Base-by-base conservation (phyloP, 2,797 vertebrate genomes). In the Numenius phaeopus region DNA sequence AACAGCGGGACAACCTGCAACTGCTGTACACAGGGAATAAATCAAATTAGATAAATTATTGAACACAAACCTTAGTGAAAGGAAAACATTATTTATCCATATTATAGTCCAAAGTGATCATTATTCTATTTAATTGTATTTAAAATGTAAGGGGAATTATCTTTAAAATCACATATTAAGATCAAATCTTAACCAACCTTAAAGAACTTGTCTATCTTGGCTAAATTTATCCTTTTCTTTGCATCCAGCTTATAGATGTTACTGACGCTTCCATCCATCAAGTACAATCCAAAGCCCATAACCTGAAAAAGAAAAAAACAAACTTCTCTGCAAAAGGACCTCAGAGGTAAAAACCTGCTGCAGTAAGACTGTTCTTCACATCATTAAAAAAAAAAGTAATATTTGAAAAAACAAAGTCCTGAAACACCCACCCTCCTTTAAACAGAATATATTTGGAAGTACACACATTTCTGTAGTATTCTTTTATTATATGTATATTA, bases 161-260 rank as follows among this genome's bases (percentile, higher is more conserved):
- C 14, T 78, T 88, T 62, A 73, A 90, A 90, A 88, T 69, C 14
- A 40, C 1, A 1, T 62, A 40, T 30, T 88, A 83, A 77, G 34
- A 81, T 21, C 32, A 47, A 34, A 73, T 91, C 42, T 82, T 42
- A 91, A 95, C 98, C 39, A 78, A 98, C 98, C 99, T 99, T 99
- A 95, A 99, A 99, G 96, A 99, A 99, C 77, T 99, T 99, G 98
- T 99, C 99, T 26, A 99, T 99, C 98, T 99, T 99, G 69, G 98
- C 98, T 96, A 99, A 98, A 97, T 99, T 99, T 83, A 99, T 99
- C 95, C 99, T 99, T 97, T 99, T 99, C 98, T 99, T 99, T 87
- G 99, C 98, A 54, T 99, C 99, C 58, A 99, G 94, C 87, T 99
- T 99, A 97, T 99, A 99, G 97, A 99, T 99, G 98, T 99, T 99